phyloP scores from a whole-genome alignment of 2,113 vertebrate genomes.

The Spheniscus mendiculus region DNA sequence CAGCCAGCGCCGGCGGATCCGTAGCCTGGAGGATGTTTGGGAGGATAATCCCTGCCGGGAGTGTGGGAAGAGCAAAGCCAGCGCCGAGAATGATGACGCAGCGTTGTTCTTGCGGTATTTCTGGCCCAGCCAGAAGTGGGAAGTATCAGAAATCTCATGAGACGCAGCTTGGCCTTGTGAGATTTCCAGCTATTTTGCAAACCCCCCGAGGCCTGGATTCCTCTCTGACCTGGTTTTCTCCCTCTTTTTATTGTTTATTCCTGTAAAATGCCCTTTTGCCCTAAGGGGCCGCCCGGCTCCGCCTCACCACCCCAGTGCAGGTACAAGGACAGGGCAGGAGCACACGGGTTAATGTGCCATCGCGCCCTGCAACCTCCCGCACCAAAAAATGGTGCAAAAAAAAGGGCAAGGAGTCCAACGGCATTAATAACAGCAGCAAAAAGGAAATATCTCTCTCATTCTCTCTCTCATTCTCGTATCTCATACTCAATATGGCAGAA shows the following conservation, averaged over 20 bases:
- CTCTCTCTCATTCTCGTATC: background rate
- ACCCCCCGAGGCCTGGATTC: background rate
- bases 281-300: background rate
- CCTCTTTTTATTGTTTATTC: background rate
- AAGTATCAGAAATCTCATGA: conserved; percentile 67
- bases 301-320: accelerated
- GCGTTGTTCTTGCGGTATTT: conserved; percentile 70
- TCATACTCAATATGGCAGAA: background rate
- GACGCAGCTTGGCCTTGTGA: conserved; percentile 8
- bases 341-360: background rate
- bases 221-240: background rate
- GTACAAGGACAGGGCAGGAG: accelerated
- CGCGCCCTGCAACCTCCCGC: background rate
- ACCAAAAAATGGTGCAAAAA: background rate
- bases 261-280: background rate
- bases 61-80: conserved; percentile 28
- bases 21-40: background rate
- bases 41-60: background rate
- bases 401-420: background rate
- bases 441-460: background rate
- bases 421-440: background rate
- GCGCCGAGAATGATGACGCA: conserved; percentile 51
- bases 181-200: conserved; percentile 63
- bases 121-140: conserved; percentile 63
- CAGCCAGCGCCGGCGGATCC: accelerated